Conservation (phyloP, 2,113 vertebrate species). For the Sitta europaea region DNA sequence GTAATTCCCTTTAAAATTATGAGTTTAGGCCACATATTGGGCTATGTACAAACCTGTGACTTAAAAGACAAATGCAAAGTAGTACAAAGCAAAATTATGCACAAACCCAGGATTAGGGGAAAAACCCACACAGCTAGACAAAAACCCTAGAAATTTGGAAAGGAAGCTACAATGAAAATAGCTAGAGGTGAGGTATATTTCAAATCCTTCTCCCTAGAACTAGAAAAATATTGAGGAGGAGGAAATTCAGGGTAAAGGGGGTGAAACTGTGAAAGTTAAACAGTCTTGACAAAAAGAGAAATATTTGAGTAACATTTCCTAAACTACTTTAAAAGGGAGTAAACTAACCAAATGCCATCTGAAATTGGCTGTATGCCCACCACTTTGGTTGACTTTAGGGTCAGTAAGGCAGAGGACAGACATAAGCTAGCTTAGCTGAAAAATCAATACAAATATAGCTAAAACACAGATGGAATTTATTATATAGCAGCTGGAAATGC, state of each 20-base stretch:
- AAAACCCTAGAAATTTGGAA: not conserved
- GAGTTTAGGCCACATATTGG: not conserved
- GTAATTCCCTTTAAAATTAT: not conserved
- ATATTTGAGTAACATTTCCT: slow-evolving; percentile 65
- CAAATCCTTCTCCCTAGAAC: slow-evolving; percentile 24
- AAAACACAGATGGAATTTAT: not conserved
- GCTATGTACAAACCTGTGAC: not conserved
- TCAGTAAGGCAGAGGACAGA: slow-evolving; percentile 25
- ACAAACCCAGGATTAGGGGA: not conserved
- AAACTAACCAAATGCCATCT: slow-evolving; percentile 53
- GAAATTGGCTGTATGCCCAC: slow-evolving; percentile 22
- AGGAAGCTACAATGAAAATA: not conserved
- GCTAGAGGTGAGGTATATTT: slow-evolving; percentile 8
- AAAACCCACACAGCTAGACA: not conserved
- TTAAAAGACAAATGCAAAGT: not conserved
- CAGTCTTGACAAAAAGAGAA: slow-evolving; percentile 34
- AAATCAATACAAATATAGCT: slow-evolving; percentile 22
- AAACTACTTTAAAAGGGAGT: slow-evolving; percentile 55
- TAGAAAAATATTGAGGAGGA: slow-evolving; percentile 40
- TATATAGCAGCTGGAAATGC: not conserved
- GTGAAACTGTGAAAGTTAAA: slow-evolving; percentile 51
- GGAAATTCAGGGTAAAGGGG: slow-evolving; percentile 54
- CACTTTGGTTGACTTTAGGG: slow-evolving; percentile 25
- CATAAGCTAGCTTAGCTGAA: not conserved
- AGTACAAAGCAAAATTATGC: not conserved